phyloP scores from a whole-genome alignment of 2,113 vertebrate genomes.

The Gobiocypris rarus region DNA sequence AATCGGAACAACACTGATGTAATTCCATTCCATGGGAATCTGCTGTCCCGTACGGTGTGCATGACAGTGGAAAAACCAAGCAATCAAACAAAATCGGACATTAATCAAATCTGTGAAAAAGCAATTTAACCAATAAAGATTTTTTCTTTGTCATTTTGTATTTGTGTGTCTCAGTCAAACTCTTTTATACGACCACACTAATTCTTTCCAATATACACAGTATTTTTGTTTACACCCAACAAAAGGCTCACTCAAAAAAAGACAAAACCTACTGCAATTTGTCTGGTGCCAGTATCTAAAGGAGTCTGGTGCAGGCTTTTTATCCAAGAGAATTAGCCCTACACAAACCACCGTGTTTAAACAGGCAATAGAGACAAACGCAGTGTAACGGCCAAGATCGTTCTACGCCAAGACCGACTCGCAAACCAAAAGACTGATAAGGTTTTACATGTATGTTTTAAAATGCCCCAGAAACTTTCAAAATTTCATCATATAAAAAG shows the following conservation, averaged over 20 bases:
- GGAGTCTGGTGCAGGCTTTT: constrained; percentile 44
- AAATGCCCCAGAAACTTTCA: constrained; percentile 61
- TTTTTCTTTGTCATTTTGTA: constrained; percentile 77
- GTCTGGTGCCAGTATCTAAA: constrained; percentile 54
- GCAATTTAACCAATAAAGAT: constrained; percentile 98
- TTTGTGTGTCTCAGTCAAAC: constrained; percentile 27
- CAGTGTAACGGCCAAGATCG: constrained; percentile 45
- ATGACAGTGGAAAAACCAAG: constrained; percentile 80
- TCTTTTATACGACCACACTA: constrained; percentile 41
- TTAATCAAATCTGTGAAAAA: constrained; percentile 85
- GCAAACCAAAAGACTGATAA: constrained; percentile 48
- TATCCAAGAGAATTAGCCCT: constrained; percentile 53
- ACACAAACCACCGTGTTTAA: constrained; percentile 56
- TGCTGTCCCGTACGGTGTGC: constrained; percentile 86
- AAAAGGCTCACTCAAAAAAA: constrained; percentile 34
- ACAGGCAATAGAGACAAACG: constrained; percentile 48
- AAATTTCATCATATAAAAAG: constrained; percentile 66
- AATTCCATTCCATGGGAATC: constrained; percentile 84
- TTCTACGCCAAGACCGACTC: constrained; percentile 46
- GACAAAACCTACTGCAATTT: constrained; percentile 48
- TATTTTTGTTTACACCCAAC: constrained; percentile 40
- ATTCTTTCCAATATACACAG: neutral
- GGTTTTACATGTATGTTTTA: constrained; percentile 58
- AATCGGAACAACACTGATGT: constrained; percentile 72
- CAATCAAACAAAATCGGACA: constrained; percentile 72